These are phyloP conservation scores for Aphis craccivora DNA, from an alignment of 1,140 invertebrate species.

Conservation along the genomic window DNA sequence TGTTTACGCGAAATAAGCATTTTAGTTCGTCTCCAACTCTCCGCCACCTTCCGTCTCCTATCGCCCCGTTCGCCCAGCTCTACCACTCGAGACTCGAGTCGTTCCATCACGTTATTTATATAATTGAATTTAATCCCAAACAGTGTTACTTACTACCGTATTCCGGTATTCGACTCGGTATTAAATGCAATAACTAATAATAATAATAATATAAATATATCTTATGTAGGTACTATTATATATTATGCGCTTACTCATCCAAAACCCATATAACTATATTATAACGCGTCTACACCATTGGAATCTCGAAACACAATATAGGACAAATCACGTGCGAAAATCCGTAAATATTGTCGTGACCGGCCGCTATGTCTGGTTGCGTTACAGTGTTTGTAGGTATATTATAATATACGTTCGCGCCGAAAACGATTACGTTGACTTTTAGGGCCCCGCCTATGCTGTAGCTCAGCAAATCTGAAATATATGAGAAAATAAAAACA, in stretches of 20 bases:
- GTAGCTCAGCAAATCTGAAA: neutral
- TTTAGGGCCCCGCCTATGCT: neutral
- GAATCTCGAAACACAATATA: neutral
- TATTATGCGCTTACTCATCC: neutral
- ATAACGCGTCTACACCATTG: neutral
- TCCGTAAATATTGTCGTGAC: neutral
- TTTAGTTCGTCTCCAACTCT: neutral
- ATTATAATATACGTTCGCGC: neutral
- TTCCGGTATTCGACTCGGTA: neutral
- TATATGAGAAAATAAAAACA: slow-evolving; percentile 23
- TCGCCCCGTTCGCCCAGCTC: neutral
- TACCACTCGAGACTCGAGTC: neutral
- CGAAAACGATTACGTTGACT: slow-evolving; percentile 7
- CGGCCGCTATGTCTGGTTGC: neutral
- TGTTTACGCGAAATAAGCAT: slow-evolving; percentile 37
- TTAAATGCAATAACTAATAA: neutral
- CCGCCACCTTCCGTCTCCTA: neutral
- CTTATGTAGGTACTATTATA: neutral
- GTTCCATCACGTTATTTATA: neutral
- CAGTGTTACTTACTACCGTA: neutral
- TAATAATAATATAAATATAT: neutral
- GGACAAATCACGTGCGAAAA: neutral
- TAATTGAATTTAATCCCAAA: slow-evolving; percentile 41
- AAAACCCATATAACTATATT: neutral
- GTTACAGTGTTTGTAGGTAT: neutral